Percentiles rank a stretch among this genome's conserved stretches.
These are phyloP conservation scores for Pogona vitticeps DNA, from an alignment of 2,113 vertebrate species.

Conservation along the genomic window DNA sequence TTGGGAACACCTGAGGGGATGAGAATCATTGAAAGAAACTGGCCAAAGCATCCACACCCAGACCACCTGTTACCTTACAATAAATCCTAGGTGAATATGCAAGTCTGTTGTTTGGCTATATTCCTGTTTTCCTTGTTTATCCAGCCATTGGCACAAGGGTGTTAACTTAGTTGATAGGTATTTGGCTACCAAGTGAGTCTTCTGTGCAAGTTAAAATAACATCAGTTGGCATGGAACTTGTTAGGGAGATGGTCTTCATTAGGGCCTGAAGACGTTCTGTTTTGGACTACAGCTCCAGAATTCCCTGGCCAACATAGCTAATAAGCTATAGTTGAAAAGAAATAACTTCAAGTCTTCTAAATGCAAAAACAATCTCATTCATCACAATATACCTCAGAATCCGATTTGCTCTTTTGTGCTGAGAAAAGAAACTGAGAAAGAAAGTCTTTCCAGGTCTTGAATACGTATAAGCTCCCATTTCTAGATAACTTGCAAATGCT, in stretches of 20 bases:
- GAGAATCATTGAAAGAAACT: not conserved
- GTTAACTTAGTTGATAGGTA: not conserved
- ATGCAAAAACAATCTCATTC: not conserved
- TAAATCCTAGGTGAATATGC: not conserved
- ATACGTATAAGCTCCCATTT: slow-evolving; percentile 57
- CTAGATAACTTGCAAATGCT: slow-evolving; percentile 38
- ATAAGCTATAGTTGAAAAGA: too few relatives aligned
- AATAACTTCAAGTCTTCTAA: too few relatives aligned
- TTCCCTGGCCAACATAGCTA: too few relatives aligned
- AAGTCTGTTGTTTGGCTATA: too few relatives aligned
- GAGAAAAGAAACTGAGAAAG: accelerated
- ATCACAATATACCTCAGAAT: not conserved
- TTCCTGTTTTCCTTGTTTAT: not conserved
- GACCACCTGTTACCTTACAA: not conserved
- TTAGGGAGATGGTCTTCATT: not conserved
- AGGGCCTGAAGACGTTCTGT: too few relatives aligned
- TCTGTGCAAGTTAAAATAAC: not conserved
- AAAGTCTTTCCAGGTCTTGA: accelerated
- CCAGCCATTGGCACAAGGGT: not conserved
- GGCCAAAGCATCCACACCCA: not conserved
- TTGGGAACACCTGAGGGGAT: not conserved
- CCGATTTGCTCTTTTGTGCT: not conserved
- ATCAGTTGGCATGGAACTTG: not conserved
- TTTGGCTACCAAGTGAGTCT: not conserved
- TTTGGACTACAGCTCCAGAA: too few relatives aligned